Evolutionary conservation across 2,888 invertebrate species (phyloP), one percentile per base, ranked within the genome.

Genomic region (Gandaritis pyraliata): DNA sequence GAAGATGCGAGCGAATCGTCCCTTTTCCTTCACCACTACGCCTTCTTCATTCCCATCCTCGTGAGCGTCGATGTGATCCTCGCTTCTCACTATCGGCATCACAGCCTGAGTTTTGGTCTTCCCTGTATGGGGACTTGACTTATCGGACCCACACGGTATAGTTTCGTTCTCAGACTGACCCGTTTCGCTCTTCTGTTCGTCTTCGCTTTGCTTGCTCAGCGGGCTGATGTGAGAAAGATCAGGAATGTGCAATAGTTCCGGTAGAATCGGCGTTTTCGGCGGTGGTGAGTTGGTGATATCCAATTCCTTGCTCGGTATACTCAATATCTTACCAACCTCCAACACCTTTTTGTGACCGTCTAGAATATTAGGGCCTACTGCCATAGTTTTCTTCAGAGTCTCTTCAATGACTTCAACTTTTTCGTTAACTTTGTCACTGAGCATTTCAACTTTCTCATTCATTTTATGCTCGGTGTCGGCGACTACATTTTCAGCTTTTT

Each of bases 121-220:
- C 0, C 82, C 88, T 5, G 81, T 72, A 63, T 85, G 88, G 7
- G 92, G 92, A 72, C 92, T 92, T 3, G 92, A 92, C 66, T 92
- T 92, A 64, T 90, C 91, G 0, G 92, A 93, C 6, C 82, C 89
- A 70, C 92, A 93, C 0, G 90, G 87, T 57, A 93, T 92, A 0
- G 92, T 93, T 64, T 93, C 92, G 65, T 92, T 92, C 65, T 92
- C 92, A 2, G 92, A 93, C 59, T 91, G 90, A 0, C 84, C 89
- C 1, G 78, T 82, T 30, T 90, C 89, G 70, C 91, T 92, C 65
- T 87, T 92, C 61, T 87, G 89, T 7, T 86, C 89, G 58, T 90
- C 89, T 41, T 91, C 92, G 67, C 91, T 92, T 47, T 85, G 85
- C 70, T 86, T 88, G 76, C 91, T 92, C 13, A 87, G 67, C 39